These are phyloP conservation scores for Montipora capricornis DNA, from an alignment of 64 coral and sea anemone species.

Conservation along the genomic window DNA sequence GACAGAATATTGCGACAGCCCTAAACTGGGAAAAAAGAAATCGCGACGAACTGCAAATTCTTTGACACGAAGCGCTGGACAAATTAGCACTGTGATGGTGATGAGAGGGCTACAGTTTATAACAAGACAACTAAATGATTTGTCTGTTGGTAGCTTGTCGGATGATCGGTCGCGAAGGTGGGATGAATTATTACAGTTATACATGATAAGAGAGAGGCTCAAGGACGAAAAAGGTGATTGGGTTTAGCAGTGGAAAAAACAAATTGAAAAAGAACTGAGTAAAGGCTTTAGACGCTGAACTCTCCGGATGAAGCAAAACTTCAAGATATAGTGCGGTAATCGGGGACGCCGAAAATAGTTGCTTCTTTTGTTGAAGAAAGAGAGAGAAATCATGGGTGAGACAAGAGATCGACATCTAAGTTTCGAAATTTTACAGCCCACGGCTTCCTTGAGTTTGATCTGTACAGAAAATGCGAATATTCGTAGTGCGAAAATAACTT, in stretches of 20 bases:
- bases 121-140: constrained; percentile 44
- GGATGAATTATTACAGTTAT: constrained; percentile 29
- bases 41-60: background rate
- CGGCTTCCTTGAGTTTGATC: background rate
- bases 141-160: constrained; percentile 13
- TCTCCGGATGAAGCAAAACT: background rate
- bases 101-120: constrained; percentile 53
- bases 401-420: background rate
- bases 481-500: no score
- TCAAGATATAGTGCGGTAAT: no score
- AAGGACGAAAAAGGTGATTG: constrained; percentile 46
- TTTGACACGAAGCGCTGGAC: constrained; percentile 24
- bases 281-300: background rate
- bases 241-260: background rate
- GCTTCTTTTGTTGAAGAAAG: background rate
- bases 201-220: constrained; percentile 51
- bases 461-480: no score
- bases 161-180: constrained; percentile 28
- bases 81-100: constrained; percentile 41
- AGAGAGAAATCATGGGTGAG: background rate
- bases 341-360: no score
- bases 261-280: background rate
- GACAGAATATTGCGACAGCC: constrained; percentile 1
- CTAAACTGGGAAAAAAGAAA: constrained; percentile 15
- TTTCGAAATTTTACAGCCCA: background rate